Evolutionary conservation across 2,888 invertebrate genomes (phyloP), one percentile per base, ranked within the genome.

Genomic region (Drosophila atripex): DNA sequence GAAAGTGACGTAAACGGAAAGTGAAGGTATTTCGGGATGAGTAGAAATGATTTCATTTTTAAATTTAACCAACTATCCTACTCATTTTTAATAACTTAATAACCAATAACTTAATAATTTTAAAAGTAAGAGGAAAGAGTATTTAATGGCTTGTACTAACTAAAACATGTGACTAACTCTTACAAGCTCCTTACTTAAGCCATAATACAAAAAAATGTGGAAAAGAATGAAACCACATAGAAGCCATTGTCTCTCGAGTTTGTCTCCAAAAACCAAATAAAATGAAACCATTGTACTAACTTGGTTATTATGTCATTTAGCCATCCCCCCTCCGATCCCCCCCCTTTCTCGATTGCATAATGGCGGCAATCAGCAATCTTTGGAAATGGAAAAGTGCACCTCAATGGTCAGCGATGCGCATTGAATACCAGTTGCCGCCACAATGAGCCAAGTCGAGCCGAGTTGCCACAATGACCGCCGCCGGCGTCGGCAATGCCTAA

Each of bases 351-450:
- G 45, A 35, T 69, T 69, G 45, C 69, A 69, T 69, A 70, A 70
- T 18, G 21, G 32, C 16, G 54, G 51, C 56, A 52, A 68, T 57
- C 57, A 52, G 51, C n/a, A 21, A 55, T 68, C 60, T 61, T 68
- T 46, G 25, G 39, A 52, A 59, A 25, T 47, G 60, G 57, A 57
- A 45, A 68, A 58, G 43, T 58, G 66, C 69, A 69, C 50, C 69
- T 59, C 59, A 68, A 57, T 65, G 69, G 68, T 49, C 53, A 53
- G 52, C 49, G 64, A 60, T 72, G 78, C 61, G 63, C 73, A 58
- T 75, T 66, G 65, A 77, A 75, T 73, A 61, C 57, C 30, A 30
- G 39, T 35, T n/a, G 14, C 35, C 12, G 25, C 25, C 32, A 18
- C 18, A 18, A 18, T 18, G 18, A 18, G 18, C 18, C 18, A 18